Evolutionary conservation across 2,888 invertebrate genomes (phyloP).

Genomic region (Drosophila helvetica): DNA sequence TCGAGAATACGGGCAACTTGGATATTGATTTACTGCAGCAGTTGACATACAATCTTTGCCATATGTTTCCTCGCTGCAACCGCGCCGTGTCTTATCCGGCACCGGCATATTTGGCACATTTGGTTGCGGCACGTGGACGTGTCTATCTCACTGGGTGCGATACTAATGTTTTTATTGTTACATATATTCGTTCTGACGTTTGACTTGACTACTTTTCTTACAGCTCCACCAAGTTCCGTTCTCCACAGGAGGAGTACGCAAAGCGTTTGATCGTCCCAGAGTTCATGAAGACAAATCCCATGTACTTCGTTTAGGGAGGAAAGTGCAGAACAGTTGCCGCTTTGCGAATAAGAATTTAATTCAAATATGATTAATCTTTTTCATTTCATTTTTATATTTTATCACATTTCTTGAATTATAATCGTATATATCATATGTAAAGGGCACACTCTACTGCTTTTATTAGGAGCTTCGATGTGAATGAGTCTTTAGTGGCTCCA

Average conservation of each 20-base stretch:
- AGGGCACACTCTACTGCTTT: constrained; percentile 21
- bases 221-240: constrained; percentile 68
- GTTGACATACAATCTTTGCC: constrained; percentile 92
- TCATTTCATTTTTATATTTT: constrained; percentile 49
- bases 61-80: constrained; percentile 93
- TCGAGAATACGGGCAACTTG: constrained; percentile 91
- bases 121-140: constrained; percentile 90
- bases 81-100: constrained; percentile 94
- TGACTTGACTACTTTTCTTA: neutral
- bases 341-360: neutral
- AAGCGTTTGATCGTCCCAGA: constrained; percentile 85
- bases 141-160: constrained; percentile 82
- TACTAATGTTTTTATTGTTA: neutral
- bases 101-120: constrained; percentile 94
- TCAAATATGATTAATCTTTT: constrained; percentile 10
- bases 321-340: neutral
- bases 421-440: constrained; percentile 29
- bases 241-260: constrained; percentile 85
- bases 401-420: constrained; percentile 67
- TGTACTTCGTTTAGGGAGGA: constrained; percentile 88
- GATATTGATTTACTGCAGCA: constrained; percentile 90
- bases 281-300: constrained; percentile 86
- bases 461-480: neutral
- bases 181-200: too few relatives aligned
- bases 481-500: neutral